Percentiles rank a stretch among this genome's conserved stretches.
Conservation (phyloP, 2,797 vertebrate species). For the Florisuga fusca region DNA sequence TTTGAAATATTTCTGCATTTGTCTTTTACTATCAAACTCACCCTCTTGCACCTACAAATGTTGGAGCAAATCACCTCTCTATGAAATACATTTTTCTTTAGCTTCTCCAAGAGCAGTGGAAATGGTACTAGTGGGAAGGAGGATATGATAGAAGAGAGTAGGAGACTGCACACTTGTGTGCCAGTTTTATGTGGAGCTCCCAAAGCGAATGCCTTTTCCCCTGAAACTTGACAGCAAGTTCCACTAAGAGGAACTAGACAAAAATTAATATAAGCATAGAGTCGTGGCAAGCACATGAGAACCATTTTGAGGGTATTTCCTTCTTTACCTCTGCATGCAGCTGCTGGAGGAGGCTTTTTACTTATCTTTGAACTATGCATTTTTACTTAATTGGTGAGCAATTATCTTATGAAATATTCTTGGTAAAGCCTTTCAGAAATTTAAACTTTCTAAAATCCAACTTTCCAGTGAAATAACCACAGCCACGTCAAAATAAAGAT, state of each 20-base stretch:
- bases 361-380: background rate
- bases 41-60: background rate
- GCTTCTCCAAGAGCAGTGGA: background rate
- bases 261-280: background rate
- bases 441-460: background rate
- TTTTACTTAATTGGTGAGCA: background rate
- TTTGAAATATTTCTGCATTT: background rate
- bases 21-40: background rate
- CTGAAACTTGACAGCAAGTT: background rate
- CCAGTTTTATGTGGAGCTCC: background rate
- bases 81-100: background rate
- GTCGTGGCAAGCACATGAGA: background rate
- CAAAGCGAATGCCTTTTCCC: background rate
- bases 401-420: background rate
- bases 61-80: background rate
- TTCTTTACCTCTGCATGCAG: background rate
- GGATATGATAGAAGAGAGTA: background rate
- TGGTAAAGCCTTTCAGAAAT: background rate
- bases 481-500: background rate
- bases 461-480: background rate
- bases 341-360: fast-evolving
- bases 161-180: fast-evolving
- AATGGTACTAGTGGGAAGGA: background rate
- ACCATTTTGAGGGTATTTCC: background rate
- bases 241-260: background rate